A percentile compares a stretch with the other conserved stretches of the same genome.
Evolutionary conservation across 2,113 vertebrate species (phyloP).

Genomic region (Regulus satrapa): DNA sequence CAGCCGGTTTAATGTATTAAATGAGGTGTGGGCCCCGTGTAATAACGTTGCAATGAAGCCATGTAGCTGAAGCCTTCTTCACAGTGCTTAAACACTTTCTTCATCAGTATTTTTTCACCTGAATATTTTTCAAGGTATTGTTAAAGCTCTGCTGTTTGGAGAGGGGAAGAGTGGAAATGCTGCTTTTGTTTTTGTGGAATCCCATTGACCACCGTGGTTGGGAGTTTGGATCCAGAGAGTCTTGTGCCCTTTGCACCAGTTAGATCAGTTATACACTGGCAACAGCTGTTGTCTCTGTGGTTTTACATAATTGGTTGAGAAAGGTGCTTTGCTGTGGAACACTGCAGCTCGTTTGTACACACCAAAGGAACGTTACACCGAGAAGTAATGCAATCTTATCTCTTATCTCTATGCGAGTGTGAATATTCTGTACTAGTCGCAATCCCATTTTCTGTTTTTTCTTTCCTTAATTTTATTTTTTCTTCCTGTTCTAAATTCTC

Average conservation of each 20-base stretch:
- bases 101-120: background rate
- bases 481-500: background rate
- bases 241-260: background rate
- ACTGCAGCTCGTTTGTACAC: background rate
- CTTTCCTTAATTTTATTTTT: background rate
- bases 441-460: background rate
- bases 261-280: background rate
- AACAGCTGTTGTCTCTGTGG: background rate
- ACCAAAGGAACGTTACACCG: background rate
- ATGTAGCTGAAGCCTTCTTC: background rate
- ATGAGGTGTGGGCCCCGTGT: background rate
- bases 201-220: background rate
- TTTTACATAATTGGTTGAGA: background rate
- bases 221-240: background rate
- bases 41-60: background rate
- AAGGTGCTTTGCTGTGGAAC: background rate
- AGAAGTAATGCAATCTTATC: background rate
- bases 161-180: fast-evolving
- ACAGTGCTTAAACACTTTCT: background rate
- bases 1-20: background rate
- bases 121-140: background rate
- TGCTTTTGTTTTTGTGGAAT: background rate
- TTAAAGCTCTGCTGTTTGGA: background rate
- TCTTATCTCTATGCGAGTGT: background rate
- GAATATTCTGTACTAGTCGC: background rate